Evolutionary conservation across 2,888 invertebrate genomes (phyloP), one percentile per base, ranked within the genome.

Genomic region (Habroteleia sp.): DNA sequence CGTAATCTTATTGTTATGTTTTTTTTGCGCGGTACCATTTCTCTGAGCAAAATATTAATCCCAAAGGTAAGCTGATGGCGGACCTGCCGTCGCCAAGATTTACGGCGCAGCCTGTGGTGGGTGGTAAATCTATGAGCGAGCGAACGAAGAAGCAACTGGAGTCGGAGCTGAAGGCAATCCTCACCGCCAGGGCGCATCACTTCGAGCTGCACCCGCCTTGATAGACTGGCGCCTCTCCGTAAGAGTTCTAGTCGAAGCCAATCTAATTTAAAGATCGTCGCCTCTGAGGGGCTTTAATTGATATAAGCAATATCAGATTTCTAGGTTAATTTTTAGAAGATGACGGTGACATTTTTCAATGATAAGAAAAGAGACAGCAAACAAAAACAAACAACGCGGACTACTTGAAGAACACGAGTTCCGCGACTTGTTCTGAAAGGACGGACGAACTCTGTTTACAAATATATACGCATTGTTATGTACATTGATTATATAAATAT

Each of bases 271-370:
- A 76, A 73, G 80, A 80, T 83, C 82, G 83, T 79, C 82, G 88
- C 88, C 88, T 88, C 85, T 87, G 87, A 88, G 87, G 85, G 88
- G 88, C 88, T 87, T 83, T 85, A 79, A 83, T 86, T 84, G 83
- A 83, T 85, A 87, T 82, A 88, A 88, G 87, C 86, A 88, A 88
- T 88, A 88, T 87, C 87, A 86, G 86, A 87, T 86, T 87, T 86
- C 82, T 87, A 87, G 86, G 86, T 86, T 85, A 86, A 87, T 87
- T 87, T 85, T 80, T 86, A 87, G 81, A 80, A 71, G 78, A 37
- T 84, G 52, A 83, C 80, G 80, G 79, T 82, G 81, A 83, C 76
- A 65, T 68, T 75, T 82, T 83, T 84, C 14, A 31, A 44, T 33
- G 37, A 81, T 79, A 62, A 60, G 65, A 4, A 35, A 56, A 10